Percentiles rank a stretch among this genome's conserved stretches.
Conservation (phyloP, 2,113 vertebrate species). For the Sarotherodon lohbergeri region DNA sequence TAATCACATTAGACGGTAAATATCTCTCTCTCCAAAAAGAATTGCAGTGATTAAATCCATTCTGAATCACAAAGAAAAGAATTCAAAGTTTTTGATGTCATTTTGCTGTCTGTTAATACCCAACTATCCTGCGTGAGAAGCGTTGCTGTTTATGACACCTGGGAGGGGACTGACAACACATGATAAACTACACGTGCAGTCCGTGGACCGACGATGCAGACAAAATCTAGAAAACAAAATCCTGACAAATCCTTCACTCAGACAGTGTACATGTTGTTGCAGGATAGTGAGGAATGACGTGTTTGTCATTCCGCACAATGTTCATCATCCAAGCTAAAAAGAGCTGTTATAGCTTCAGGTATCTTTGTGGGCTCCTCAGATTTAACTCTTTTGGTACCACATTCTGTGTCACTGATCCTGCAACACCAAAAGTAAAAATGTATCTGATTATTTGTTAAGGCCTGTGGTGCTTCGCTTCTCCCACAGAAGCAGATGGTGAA, state of each 20-base stretch:
- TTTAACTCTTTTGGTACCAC: not conserved
- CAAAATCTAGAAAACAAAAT: not conserved
- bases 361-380: not conserved
- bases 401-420: not conserved
- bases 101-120: not conserved
- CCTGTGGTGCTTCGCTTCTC: not conserved
- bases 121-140: not conserved
- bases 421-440: not conserved
- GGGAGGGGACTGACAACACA: not conserved
- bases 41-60: not conserved
- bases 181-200: not conserved
- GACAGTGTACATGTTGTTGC: not conserved
- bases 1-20: not conserved
- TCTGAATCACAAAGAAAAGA: not conserved
- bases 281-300: not conserved
- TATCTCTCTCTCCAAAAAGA: not conserved
- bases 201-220: not conserved
- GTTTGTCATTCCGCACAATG: not conserved
- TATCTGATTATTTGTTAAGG: not conserved
- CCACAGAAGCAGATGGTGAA: not conserved
- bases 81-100: not conserved
- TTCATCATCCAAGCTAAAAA: not conserved
- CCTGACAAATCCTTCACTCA: not conserved
- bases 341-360: not conserved
- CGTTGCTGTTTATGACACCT: not conserved